Evolutionary conservation across 1,140 invertebrate genomes (phyloP).

Genomic region (Zaprionus capensis): DNA sequence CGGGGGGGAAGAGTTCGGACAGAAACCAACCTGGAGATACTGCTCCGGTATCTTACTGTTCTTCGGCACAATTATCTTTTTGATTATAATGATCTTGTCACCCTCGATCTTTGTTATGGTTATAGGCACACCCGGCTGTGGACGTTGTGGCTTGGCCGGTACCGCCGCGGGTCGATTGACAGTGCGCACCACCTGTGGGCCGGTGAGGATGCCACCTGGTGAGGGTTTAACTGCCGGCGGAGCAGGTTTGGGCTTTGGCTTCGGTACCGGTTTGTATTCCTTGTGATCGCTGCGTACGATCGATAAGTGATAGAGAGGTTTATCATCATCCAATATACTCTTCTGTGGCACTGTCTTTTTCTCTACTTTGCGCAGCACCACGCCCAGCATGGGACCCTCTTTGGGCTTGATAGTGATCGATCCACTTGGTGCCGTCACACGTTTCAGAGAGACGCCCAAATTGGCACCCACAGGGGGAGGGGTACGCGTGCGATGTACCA

Average conservation of each 20-base stretch:
- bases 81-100: slow-evolving; percentile 84
- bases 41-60: slow-evolving; percentile 84
- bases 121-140: slow-evolving; percentile 71
- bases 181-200: slow-evolving; percentile 62
- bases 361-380: slow-evolving; percentile 79
- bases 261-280: slow-evolving; percentile 65
- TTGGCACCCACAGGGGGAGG: slow-evolving; percentile 78
- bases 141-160: slow-evolving; percentile 58
- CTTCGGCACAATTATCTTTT: slow-evolving; percentile 81
- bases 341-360: slow-evolving; percentile 74
- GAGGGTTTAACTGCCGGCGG: slow-evolving; percentile 64
- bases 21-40: slow-evolving; percentile 80
- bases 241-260: slow-evolving; percentile 73
- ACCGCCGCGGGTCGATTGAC: slow-evolving; percentile 44
- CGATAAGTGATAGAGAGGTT: slow-evolving; percentile 77
- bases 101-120: slow-evolving; percentile 83
- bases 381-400: slow-evolving; percentile 76
- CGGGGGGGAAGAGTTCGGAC: not conserved
- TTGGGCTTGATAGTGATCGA: slow-evolving; percentile 75
- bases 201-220: slow-evolving; percentile 73
- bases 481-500: slow-evolving; percentile 78
- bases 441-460: slow-evolving; percentile 72
- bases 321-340: slow-evolving; percentile 81
- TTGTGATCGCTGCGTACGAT: slow-evolving; percentile 77
- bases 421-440: slow-evolving; percentile 69